Evolutionary conservation across 2,797 vertebrate species (phyloP).

Genomic region (Distichodus sexfasciatus): DNA sequence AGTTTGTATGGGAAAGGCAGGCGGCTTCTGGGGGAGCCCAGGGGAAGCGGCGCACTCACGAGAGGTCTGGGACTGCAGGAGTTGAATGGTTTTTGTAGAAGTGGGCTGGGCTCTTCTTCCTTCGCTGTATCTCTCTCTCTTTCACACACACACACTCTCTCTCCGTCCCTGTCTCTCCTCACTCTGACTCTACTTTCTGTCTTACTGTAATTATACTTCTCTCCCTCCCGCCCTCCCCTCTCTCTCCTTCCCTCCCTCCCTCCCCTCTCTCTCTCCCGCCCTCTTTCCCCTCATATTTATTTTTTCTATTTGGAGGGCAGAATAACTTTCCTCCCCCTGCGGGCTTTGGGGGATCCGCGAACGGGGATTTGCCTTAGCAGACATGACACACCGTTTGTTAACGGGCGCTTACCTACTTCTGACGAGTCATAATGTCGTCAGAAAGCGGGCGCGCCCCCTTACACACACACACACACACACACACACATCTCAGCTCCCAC

Average conservation of each 20-base stretch:
- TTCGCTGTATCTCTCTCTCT: slow-evolving; percentile 36
- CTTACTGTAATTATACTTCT: slow-evolving; percentile 72
- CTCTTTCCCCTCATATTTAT: slow-evolving; percentile 3
- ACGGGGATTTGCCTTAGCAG: slow-evolving; percentile 27
- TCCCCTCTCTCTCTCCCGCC: slow-evolving; percentile 21
- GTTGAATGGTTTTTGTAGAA: slow-evolving; percentile 65
- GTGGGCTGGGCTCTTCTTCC: slow-evolving; percentile 62
- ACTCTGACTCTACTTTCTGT: slow-evolving; percentile 39
- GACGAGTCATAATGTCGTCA: slow-evolving; percentile 38
- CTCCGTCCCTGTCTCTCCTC: slow-evolving; percentile 61
- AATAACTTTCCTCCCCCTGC: neutral
- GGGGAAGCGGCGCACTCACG: slow-evolving; percentile 49
- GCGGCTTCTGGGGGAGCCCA: slow-evolving; percentile 55
- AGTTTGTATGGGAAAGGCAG: slow-evolving; percentile 56
- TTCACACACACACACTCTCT: slow-evolving; percentile 30
- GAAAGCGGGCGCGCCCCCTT: slow-evolving; percentile 9
- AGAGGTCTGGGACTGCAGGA: slow-evolving; percentile 53
- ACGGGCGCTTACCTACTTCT: slow-evolving; percentile 27
- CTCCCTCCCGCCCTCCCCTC: slow-evolving; percentile 24
- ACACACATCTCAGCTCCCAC: slow-evolving; percentile 15
- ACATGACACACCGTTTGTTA: slow-evolving; percentile 45
- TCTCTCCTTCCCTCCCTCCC: slow-evolving; percentile 22
- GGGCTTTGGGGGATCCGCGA: slow-evolving; percentile 6
- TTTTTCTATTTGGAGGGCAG: slow-evolving; percentile 40
- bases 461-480: too few species aligned